Conservation (phyloP, 1,140 invertebrate genomes). For the Drosophila melanica region DNA sequence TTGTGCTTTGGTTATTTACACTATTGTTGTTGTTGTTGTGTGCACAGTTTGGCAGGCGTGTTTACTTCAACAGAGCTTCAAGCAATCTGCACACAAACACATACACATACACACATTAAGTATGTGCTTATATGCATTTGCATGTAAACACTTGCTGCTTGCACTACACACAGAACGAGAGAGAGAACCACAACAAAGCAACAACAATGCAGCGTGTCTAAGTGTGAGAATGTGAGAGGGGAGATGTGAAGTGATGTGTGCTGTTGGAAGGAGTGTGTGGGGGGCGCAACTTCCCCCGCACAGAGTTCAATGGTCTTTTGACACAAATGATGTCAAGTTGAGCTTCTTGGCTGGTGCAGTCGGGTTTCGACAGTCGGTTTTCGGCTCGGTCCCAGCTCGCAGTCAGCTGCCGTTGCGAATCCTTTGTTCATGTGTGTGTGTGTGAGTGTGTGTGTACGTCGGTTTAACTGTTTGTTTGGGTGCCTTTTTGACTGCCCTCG, state of each 20-base stretch:
- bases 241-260: neutral
- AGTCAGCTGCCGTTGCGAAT: slow-evolving; percentile 47
- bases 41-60: neutral
- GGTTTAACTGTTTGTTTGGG: slow-evolving; percentile 76
- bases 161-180: neutral
- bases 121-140: slow-evolving; percentile 22
- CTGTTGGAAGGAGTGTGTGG: neutral
- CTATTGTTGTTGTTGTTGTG: neutral
- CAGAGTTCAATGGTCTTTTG: slow-evolving; percentile 84
- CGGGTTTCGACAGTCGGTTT: slow-evolving; percentile 10
- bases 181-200: slow-evolving; percentile 29
- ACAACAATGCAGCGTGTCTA: slow-evolving; percentile 46
- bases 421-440: slow-evolving; percentile 35
- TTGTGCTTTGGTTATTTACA: neutral
- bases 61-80: neutral
- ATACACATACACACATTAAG: slow-evolving; percentile 2
- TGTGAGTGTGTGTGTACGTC: slow-evolving; percentile 19
- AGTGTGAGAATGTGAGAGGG: slow-evolving; percentile 1
- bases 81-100: neutral
- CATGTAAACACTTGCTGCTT: slow-evolving; percentile 46
- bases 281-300: slow-evolving; percentile 45
- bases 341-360: slow-evolving; percentile 58
- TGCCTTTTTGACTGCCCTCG: slow-evolving; percentile 65
- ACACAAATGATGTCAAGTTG: slow-evolving; percentile 84
- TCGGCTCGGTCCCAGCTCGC: slow-evolving; percentile 21